Evolutionary conservation across 1,140 invertebrate species (phyloP).

Genomic region (Chrysoperla carnea): DNA sequence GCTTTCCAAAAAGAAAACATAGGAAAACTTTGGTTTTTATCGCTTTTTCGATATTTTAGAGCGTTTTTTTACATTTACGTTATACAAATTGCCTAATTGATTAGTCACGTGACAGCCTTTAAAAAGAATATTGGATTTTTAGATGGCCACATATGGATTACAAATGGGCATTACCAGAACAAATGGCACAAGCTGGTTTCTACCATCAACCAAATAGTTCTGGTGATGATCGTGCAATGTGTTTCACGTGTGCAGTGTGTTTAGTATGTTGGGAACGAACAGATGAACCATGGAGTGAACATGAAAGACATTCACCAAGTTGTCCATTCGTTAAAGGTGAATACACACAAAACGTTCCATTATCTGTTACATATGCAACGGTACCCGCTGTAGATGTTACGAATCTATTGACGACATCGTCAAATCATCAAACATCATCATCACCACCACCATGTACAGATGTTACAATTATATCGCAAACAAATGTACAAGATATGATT

Average conservation of each 20-base stretch:
- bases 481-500: conserved; percentile 13
- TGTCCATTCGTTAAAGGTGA: conserved; percentile 80
- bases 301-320: conserved; percentile 79
- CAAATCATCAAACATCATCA: no score
- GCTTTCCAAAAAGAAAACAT: no score
- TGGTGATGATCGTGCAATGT: conserved; percentile 85
- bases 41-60: no score
- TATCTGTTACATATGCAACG: conserved; percentile 74
- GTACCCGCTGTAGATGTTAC: conserved; percentile 46
- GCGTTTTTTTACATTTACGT: no score
- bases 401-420: conserved; percentile 2
- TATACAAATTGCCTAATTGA: no score
- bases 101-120: no score
- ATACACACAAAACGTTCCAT: conserved; percentile 89
- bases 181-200: conserved; percentile 92
- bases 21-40: no score
- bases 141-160: conserved; percentile 91
- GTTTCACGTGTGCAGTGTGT: conserved; percentile 85
- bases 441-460: not conserved
- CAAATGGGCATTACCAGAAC: conserved; percentile 88
- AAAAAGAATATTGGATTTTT: no score
- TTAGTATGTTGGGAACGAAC: conserved; percentile 91
- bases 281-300: conserved; percentile 91
- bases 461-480: conserved; percentile 14
- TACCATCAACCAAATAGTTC: conserved; percentile 80